Evolutionary conservation across 2,888 invertebrate genomes (phyloP).

Genomic region (Andrena trimmerana): DNA sequence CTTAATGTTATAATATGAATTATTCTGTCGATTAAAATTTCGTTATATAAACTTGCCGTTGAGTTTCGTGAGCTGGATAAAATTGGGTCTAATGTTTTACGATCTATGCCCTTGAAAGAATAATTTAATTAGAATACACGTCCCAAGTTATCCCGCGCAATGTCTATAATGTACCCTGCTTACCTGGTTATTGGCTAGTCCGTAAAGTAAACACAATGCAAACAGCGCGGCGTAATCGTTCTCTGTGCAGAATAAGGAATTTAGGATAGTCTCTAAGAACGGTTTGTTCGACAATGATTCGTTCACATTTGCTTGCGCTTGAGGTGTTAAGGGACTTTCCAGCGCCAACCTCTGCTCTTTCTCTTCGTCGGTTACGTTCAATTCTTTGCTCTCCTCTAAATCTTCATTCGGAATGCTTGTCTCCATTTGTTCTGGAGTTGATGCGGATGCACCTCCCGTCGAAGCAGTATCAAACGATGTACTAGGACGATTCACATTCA

Average conservation of each 20-base stretch:
- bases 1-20: slow-evolving; percentile 93
- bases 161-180: slow-evolving; percentile 54
- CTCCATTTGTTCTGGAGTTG: slow-evolving; percentile 50
- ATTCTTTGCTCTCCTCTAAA: slow-evolving; percentile 83
- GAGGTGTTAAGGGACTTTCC: slow-evolving; percentile 76
- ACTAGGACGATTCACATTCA: slow-evolving; percentile 64
- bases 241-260: slow-evolving; percentile 94
- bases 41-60: slow-evolving; percentile 90
- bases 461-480: slow-evolving; percentile 62
- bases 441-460: slow-evolving; percentile 31
- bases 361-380: slow-evolving; percentile 97
- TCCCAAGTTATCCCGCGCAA: not conserved
- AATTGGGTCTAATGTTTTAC: slow-evolving; percentile 92
- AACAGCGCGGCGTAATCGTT: slow-evolving; percentile 98
- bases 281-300: slow-evolving; percentile 88
- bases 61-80: slow-evolving; percentile 88
- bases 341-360: slow-evolving; percentile 89
- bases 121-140: slow-evolving; percentile 17
- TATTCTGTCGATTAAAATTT: slow-evolving; percentile 92
- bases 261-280: slow-evolving; percentile 95
- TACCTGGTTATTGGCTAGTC: slow-evolving; percentile 97
- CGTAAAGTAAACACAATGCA: slow-evolving; percentile 95
- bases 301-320: slow-evolving; percentile 64
- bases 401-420: slow-evolving; percentile 53
- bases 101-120: slow-evolving; percentile 90